phyloP scores from a whole-genome alignment of 2,113 vertebrate species.

The Garra rufa region DNA sequence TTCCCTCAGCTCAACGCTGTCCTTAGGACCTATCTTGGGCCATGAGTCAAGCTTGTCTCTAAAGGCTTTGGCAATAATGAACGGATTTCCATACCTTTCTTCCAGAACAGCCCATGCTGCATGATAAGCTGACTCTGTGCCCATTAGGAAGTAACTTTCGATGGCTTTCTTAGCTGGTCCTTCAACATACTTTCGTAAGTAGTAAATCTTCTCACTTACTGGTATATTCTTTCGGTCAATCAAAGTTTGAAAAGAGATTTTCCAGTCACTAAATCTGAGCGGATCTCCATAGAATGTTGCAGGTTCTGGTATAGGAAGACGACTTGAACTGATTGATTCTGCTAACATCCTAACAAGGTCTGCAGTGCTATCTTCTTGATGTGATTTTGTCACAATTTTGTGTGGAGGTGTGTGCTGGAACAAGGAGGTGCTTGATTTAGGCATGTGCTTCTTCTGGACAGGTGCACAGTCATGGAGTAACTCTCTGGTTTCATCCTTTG shows the following conservation, averaged over 20 bases:
- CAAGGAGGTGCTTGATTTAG: background rate
- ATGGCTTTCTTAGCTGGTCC: too few relatives aligned
- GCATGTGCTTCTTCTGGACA: background rate
- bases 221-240: background rate
- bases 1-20: background rate
- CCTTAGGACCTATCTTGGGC: background rate
- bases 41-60: constrained; percentile 20
- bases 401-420: background rate
- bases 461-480: background rate
- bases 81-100: constrained; percentile 37
- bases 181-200: background rate
- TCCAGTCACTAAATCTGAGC: background rate
- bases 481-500: background rate
- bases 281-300: background rate
- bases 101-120: constrained; percentile 2
- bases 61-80: constrained; percentile 37
- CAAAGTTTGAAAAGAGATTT: background rate
- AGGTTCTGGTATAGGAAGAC: background rate
- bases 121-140: too few relatives aligned
- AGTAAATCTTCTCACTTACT: background rate
- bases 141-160: too few relatives aligned
- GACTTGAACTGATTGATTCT: background rate
- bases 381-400: background rate
- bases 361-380: background rate
- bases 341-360: background rate